These are phyloP conservation scores for Seira musarum DNA, from an alignment of 2,888 invertebrate species.

Conservation along the genomic window DNA sequence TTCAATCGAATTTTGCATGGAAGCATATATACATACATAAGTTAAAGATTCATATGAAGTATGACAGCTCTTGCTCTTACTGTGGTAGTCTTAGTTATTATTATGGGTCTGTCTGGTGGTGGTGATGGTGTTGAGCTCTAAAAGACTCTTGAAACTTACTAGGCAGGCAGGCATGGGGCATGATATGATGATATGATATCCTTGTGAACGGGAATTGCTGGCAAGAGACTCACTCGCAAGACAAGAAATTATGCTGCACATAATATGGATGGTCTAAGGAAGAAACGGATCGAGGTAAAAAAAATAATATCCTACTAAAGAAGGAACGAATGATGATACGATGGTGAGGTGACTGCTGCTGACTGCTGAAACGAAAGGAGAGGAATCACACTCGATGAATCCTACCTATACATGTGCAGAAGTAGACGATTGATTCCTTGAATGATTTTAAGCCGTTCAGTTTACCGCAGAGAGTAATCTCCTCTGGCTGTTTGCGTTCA, in stretches of 20 bases:
- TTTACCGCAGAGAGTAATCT: background rate
- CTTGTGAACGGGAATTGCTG: background rate
- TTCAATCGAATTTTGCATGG: constrained; percentile 13
- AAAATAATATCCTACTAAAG: background rate
- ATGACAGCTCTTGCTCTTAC: background rate
- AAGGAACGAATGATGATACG: background rate
- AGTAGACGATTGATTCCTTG: background rate
- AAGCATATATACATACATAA: background rate
- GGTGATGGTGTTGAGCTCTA: background rate
- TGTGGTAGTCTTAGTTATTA: background rate
- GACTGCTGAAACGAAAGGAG: background rate
- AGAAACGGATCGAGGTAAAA: background rate
- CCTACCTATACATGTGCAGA: constrained; percentile 6
- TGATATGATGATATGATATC: background rate
- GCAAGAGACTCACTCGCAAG: background rate
- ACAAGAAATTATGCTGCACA: background rate
- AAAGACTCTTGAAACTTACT: background rate
- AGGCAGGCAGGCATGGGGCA: background rate
- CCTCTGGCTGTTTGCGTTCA: background rate
- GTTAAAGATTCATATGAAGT: background rate
- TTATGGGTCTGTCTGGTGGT: background rate
- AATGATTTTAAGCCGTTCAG: background rate
- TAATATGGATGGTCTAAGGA: background rate
- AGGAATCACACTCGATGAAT: constrained; percentile 11
- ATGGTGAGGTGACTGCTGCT: background rate